Conservation (phyloP, 2,113 vertebrate species). For the Solea senegalensis region DNA sequence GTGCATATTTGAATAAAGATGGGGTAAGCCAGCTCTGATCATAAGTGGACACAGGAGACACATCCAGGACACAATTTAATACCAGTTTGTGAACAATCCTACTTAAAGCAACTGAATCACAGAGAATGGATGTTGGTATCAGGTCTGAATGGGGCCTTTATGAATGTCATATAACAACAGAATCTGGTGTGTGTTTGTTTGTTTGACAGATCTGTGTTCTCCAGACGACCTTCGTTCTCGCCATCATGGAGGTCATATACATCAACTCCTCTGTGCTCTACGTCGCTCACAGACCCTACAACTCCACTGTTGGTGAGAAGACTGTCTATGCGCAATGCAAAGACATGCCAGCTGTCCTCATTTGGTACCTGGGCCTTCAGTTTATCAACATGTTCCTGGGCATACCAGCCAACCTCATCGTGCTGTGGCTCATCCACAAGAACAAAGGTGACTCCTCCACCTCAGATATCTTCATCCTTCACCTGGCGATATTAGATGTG, state of each 20-base stretch:
- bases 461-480: slow-evolving; percentile 79
- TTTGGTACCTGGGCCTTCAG: slow-evolving; percentile 80
- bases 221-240: background rate
- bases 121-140: too few relatives aligned
- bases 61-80: too few relatives aligned
- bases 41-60: too few relatives aligned
- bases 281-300: slow-evolving; percentile 52
- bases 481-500: slow-evolving; percentile 76
- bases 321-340: slow-evolving; percentile 66
- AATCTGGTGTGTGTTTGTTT: background rate
- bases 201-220: slow-evolving; percentile 24
- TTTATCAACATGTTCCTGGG: slow-evolving; percentile 83
- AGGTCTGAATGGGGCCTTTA: too few relatives aligned
- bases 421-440: slow-evolving; percentile 79
- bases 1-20: too few relatives aligned
- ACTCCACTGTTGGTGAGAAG: slow-evolving; percentile 19
- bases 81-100: too few relatives aligned
- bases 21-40: too few relatives aligned
- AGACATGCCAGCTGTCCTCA: slow-evolving; percentile 65
- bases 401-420: slow-evolving; percentile 79
- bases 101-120: too few relatives aligned
- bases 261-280: slow-evolving; percentile 61
- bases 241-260: background rate
- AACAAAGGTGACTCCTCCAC: slow-evolving; percentile 78
- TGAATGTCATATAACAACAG: background rate